Percentiles rank a stretch among this genome's conserved stretches.
Evolutionary conservation across 1,140 invertebrate species (phyloP).

Genomic region (Eulimnadia texana): DNA sequence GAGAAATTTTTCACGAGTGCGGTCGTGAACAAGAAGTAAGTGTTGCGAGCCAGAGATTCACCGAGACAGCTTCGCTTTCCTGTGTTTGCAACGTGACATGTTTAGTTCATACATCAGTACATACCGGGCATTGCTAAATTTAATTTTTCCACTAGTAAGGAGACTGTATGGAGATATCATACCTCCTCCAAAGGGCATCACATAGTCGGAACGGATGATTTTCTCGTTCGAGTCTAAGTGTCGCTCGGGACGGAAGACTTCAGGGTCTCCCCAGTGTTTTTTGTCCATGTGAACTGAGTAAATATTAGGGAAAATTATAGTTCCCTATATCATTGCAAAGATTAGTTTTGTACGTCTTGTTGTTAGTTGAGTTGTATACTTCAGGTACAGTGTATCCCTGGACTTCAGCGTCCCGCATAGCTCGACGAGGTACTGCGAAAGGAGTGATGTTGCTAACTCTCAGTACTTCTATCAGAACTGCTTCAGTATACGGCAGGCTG

Average conservation of each 20-base stretch:
- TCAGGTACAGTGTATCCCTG: background rate
- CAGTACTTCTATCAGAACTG: conserved; percentile 3
- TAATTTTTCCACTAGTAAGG: conserved; percentile 11
- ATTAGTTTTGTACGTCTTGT: background rate
- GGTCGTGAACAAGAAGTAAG: conserved; percentile 15
- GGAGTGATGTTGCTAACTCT: background rate
- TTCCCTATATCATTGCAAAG: background rate
- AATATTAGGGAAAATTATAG: background rate
- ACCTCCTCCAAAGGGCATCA: conserved; percentile 55
- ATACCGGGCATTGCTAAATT: conserved; percentile 17
- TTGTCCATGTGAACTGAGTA: background rate
- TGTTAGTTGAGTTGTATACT: background rate
- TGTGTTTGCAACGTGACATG: conserved; percentile 22
- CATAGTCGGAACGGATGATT: conserved; percentile 35
- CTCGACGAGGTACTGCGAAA: background rate
- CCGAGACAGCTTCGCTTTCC: conserved; percentile 17
- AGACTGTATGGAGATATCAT: conserved; percentile 17
- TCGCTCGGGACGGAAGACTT: conserved; percentile 53
- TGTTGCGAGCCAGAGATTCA: conserved; percentile 15
- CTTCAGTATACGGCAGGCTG: conserved; percentile 9
- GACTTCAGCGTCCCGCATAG: background rate
- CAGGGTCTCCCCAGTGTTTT: conserved; percentile 8
- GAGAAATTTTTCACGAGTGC: conserved; percentile 12
- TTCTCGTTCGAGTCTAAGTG: conserved; percentile 37
- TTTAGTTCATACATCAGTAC: background rate